A percentile compares a stretch with the other conserved stretches of the same genome.
Evolutionary conservation across 2,888 invertebrate species (phyloP).

Genomic region (Apamea monoglypha): DNA sequence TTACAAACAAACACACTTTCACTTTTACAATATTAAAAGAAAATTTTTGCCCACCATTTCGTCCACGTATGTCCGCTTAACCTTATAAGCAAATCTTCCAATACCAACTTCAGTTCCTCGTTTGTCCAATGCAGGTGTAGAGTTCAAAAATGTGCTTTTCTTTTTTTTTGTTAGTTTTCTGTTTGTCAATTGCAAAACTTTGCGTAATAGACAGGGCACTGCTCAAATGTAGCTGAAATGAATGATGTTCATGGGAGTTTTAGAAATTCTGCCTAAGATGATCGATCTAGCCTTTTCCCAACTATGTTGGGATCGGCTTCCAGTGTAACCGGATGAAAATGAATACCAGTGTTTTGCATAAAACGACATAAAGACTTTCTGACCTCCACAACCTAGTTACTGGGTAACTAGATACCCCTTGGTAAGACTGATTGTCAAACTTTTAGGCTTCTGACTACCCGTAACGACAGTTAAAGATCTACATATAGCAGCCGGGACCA

Average conservation of each 20-base stretch:
- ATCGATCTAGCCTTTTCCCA: too few relatives aligned
- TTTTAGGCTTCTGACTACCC: too few relatives aligned
- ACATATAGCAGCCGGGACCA: too few relatives aligned
- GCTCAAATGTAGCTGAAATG: neutral
- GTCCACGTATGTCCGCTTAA: neutral
- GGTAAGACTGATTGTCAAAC: too few relatives aligned
- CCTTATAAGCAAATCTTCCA: neutral
- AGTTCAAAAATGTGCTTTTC: neutral
- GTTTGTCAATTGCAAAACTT: neutral
- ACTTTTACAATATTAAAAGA: neutral
- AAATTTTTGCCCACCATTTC: neutral
- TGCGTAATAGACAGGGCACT: neutral
- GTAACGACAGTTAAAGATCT: too few relatives aligned
- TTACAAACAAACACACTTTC: too few relatives aligned
- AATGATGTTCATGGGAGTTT: neutral
- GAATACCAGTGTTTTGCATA: too few relatives aligned
- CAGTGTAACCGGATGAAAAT: too few relatives aligned
- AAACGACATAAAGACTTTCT: too few relatives aligned
- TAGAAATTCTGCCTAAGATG: constrained; percentile 6
- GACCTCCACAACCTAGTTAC: too few relatives aligned
- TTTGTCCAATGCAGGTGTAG: neutral
- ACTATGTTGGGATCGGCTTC: too few relatives aligned
- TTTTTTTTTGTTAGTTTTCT: neutral
- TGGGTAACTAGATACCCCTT: too few relatives aligned
- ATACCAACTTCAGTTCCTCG: neutral